These are phyloP conservation scores for Taphrorychus bicolor DNA, from an alignment of 2,888 invertebrate species.

Conservation along the genomic window DNA sequence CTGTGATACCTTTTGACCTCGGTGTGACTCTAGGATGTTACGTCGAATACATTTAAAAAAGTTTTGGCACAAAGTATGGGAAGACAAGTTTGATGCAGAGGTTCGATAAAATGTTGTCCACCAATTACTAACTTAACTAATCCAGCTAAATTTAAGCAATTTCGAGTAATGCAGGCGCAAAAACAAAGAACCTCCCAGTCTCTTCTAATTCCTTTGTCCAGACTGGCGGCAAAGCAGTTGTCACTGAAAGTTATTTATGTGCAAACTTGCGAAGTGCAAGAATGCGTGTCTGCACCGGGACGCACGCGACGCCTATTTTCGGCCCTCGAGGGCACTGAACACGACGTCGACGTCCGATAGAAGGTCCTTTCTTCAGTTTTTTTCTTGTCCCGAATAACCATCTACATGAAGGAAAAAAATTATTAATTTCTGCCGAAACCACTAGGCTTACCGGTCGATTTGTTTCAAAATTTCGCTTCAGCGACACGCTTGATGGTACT, in stretches of 20 bases:
- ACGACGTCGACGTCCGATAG: constrained; percentile 37
- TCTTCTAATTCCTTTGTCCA: constrained; percentile 1
- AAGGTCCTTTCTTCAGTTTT: constrained; percentile 13
- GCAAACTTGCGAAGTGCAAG: constrained; percentile 37
- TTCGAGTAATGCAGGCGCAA: no score
- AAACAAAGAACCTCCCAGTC: background rate
- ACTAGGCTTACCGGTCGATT: constrained; percentile 15
- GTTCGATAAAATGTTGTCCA: no score
- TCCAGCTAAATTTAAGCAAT: no score
- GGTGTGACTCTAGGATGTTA: no score
- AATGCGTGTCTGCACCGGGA: constrained; percentile 42
- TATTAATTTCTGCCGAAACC: constrained; percentile 15
- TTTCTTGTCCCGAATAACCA: background rate
- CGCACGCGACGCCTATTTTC: constrained; percentile 45
- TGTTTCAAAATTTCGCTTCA: constrained; percentile 13
- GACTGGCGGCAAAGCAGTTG: constrained; percentile 23
- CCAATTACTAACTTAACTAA: no score
- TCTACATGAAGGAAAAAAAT: background rate
- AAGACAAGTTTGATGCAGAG: no score
- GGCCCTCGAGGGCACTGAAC: constrained; percentile 48
- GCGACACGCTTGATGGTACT: constrained; percentile 16
- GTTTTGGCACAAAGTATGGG: no score
- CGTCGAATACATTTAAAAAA: no score
- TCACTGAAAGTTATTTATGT: constrained; percentile 36
- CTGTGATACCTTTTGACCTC: no score